Evolutionary conservation across 2,113 vertebrate genomes (phyloP), one percentile per base, ranked within the genome.

Genomic region (Cromileptes altivelis): DNA sequence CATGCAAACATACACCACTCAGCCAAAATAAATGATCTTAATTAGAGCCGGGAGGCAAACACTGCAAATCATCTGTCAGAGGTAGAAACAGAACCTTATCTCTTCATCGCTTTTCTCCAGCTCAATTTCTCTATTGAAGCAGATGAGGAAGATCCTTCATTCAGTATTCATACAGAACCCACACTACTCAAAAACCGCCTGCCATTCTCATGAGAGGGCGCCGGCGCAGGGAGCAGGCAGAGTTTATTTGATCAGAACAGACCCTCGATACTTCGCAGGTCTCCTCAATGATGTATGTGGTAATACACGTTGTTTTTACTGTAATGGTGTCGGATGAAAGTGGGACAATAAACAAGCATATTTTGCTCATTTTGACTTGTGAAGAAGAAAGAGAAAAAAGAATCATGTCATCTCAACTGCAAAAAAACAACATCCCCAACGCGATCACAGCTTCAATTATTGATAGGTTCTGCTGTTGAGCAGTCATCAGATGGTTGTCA

Each of bases 361-460:
- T 85, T 84, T 78, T 47, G 82, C 65, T 70, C n/a, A 21, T 73
- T 80, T 76, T 30, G 19, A 47, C 27, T 53, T 9, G 27, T 61
- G 27, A 56, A 62, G 12, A 62, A 21, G 9, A 2, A 47, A 65
- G 42, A 37, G 8, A 3, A 40, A 49, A 52, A 71, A 42, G 40
- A 80, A 88, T 73, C 40, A 25, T 68, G 57, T 79, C 73, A 76
- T 85, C 70, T 81, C 57, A 15, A 55, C 69, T 53, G 42, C 21
- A 47, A 85, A 70, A 82, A 85, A 80, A 30, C 37, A 84, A 78
- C 82, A 87, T 77, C 81, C 79, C 87, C 68, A 40, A 85, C 82
- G 78, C 18, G 72, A 87, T 86, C 63, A 61, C 52, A 57, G 74
- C 75, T 70, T 93, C 74, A 90, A 92, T 92, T 92, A 92, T 89